Evolutionary conservation across 1,140 invertebrate species (phyloP).

Genomic region (Phocides pigmalion): DNA sequence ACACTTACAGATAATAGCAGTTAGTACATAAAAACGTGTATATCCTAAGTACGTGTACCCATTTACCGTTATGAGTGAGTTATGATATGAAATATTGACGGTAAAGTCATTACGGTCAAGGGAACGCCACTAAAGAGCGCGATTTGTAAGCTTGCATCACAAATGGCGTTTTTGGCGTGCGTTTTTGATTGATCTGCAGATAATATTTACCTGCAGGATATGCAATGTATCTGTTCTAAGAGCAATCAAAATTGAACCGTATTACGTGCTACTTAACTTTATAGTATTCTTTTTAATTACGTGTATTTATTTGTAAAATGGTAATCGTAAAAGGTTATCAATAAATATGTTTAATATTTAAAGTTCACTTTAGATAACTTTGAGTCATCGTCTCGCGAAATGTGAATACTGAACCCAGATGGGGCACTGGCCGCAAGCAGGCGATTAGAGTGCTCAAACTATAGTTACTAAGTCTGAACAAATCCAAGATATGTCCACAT

Average conservation of each 20-base stretch:
- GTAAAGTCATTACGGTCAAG: slow-evolving; percentile 58
- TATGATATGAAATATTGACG: slow-evolving; percentile 36
- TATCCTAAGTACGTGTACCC: too few relatives aligned
- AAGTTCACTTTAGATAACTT: slow-evolving; percentile 16
- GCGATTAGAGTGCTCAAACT: slow-evolving; percentile 46
- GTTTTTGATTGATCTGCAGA: slow-evolving; percentile 61
- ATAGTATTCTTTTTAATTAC: slow-evolving; percentile 14
- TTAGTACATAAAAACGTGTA: too few relatives aligned
- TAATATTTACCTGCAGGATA: slow-evolving; percentile 56
- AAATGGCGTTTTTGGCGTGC: slow-evolving; percentile 49
- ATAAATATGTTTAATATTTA: neutral
- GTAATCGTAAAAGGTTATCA: neutral
- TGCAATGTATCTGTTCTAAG: slow-evolving; percentile 16
- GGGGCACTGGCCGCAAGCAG: slow-evolving; percentile 55
- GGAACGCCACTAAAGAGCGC: slow-evolving; percentile 53
- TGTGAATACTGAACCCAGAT: slow-evolving; percentile 52
- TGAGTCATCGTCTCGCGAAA: slow-evolving; percentile 38
- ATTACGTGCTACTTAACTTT: neutral
- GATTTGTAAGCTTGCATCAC: slow-evolving; percentile 59
- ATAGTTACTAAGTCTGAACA: neutral
- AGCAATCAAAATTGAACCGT: slow-evolving; percentile 36
- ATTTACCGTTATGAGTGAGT: slow-evolving; percentile 12
- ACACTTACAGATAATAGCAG: too few relatives aligned
- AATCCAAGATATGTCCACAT: too few relatives aligned
- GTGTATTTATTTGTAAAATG: neutral